phyloP scores from a whole-genome alignment of 2,797 vertebrate species.

The Rallus crepitans region DNA sequence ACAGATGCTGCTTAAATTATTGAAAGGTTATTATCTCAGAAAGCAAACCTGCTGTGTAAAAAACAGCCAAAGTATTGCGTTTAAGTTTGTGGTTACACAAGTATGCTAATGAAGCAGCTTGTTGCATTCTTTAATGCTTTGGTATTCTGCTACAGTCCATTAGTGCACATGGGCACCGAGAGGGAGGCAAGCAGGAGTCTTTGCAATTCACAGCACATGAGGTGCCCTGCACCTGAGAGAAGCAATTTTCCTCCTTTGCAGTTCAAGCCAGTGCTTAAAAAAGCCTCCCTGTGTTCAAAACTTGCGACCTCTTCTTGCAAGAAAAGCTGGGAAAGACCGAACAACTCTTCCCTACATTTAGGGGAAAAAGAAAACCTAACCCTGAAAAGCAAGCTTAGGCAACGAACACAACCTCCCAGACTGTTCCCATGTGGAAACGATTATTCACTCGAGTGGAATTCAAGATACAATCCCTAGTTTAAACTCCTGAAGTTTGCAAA shows the following conservation, averaged over 20 bases:
- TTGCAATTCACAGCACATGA: not conserved
- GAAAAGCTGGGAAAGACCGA: not conserved
- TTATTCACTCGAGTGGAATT: conserved; percentile 47
- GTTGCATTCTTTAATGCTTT: conserved; percentile 54
- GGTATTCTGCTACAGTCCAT: conserved; percentile 43
- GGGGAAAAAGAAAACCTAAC: not conserved
- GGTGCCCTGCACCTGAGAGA: conserved; percentile 3
- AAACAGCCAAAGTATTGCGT: conserved; percentile 56
- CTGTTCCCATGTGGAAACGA: conserved; percentile 51
- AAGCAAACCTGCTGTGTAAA: conserved; percentile 62
- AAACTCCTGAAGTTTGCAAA: conserved; percentile 2
- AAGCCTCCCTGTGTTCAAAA: conserved; percentile 29
- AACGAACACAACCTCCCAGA: conserved; percentile 44
- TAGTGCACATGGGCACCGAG: not conserved
- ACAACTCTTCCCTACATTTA: not conserved
- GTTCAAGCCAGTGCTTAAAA: conserved; percentile 53
- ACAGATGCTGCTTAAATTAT: conserved; percentile 62
- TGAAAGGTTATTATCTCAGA: conserved; percentile 61
- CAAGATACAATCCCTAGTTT: not conserved
- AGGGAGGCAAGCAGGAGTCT: not conserved
- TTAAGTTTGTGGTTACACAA: conserved; percentile 69
- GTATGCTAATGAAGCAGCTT: conserved; percentile 60
- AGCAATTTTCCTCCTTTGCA: conserved; percentile 31
- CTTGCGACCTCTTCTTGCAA: not conserved
- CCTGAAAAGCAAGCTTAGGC: not conserved